Evolutionary conservation across 2,888 invertebrate species (phyloP), one percentile per base, ranked within the genome.

Genomic region (Heteromurus nitidus): DNA sequence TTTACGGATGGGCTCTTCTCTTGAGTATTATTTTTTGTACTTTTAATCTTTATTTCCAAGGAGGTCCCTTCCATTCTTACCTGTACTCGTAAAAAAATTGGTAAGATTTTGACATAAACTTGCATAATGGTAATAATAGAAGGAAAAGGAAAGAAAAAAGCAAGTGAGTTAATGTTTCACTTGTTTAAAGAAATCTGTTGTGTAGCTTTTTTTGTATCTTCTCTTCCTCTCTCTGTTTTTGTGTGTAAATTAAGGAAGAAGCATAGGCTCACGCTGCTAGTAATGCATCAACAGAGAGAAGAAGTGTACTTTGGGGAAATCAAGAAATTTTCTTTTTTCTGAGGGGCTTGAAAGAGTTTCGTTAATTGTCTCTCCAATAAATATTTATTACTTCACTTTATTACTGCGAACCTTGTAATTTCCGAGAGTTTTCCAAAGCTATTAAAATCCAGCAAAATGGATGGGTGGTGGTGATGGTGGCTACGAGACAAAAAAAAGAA

Each of bases 281-380:
- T 13, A 36, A 36, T 13, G 11, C 44, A 44, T 2, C 13, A n/a
- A 44, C 2, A 44, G 53, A 53, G 20, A 44, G 50, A 18, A 64
- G 64, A 68, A 68, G 50, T 68, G 36, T 53, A 70, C 62, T 69
- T 74, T 69, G 20, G 80, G 82, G 83, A 86, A 87, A 87, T 87
- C 85, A 86, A 85, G 85, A 83, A 58, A n/a, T n/a, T n/a, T n/a
- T n/a, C n/a, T n/a, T n/a, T n/a, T n/a, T 47, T n/a, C n/a, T 50
- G 3, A 7, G 65, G 76, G 73, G 75, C 80, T 81, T 84, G 84
- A 86, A 81, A 3, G 69, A 68, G 62, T 81, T 85, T 81, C 85
- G 85, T 86, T 87, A 87, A 87, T 87, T 86, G 87, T 87, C 86
- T 84, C 85, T 76, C 84, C 87, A 87, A 87, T 87, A 87, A 87